Evolutionary conservation across 2,113 vertebrate genomes (phyloP).

Genomic region (Perognathus longimembris): DNA sequence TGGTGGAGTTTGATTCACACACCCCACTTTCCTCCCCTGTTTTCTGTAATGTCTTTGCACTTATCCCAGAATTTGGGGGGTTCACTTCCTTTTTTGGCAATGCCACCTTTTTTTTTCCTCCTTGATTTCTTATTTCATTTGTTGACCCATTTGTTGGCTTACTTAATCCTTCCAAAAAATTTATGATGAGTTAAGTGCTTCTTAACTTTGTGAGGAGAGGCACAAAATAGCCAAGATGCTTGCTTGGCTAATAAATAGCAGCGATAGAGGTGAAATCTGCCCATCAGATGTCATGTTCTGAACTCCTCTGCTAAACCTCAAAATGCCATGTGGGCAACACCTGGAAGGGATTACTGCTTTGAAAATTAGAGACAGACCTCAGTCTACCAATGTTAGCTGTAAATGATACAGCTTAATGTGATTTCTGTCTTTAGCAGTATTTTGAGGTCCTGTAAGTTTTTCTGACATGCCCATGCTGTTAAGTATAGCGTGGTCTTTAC

Average conservation of each 20-base stretch:
- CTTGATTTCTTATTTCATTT: constrained; percentile 33
- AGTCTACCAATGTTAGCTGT: background rate
- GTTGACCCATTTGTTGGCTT: background rate
- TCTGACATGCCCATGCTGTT: too few relatives aligned
- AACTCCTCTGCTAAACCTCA: background rate
- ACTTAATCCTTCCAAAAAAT: background rate
- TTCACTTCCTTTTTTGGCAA: background rate
- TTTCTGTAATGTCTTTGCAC: background rate
- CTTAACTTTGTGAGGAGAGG: background rate
- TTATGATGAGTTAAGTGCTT: background rate
- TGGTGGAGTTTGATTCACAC: background rate
- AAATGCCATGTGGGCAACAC: background rate
- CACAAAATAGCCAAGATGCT: background rate
- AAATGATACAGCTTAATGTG: background rate
- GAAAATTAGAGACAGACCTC: background rate
- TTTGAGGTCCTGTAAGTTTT: background rate
- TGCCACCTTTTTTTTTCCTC: background rate
- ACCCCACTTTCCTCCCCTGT: background rate
- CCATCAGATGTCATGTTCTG: background rate
- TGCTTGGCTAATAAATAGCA: background rate
- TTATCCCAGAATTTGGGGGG: background rate
- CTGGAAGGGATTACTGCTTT: background rate
- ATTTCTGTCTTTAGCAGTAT: background rate
- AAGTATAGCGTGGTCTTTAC: too few relatives aligned
- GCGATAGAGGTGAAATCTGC: background rate